Evolutionary conservation across 2,113 vertebrate species (phyloP).

Genomic region (Upupa epops): DNA sequence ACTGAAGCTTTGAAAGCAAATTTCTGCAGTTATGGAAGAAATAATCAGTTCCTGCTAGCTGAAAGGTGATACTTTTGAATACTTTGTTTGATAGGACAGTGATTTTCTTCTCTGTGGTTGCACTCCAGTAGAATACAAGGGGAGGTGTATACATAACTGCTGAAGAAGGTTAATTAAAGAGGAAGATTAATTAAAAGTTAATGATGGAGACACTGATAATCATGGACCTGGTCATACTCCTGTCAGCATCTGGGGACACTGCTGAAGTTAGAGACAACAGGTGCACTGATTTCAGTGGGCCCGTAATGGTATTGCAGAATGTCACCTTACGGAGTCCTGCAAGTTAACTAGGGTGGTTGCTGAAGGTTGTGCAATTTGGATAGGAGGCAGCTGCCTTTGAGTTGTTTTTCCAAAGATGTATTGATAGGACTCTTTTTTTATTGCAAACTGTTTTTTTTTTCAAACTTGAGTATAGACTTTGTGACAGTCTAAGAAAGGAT

Average conservation of each 20-base stretch:
- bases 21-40: neutral
- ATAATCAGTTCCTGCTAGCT: neutral
- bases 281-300: neutral
- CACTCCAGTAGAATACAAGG: neutral
- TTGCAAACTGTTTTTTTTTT: accelerated
- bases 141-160: neutral
- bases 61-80: neutral
- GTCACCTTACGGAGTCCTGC: neutral
- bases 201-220: accelerated
- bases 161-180: neutral
- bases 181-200: neutral
- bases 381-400: neutral
- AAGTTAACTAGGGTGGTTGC: neutral
- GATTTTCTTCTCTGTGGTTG: neutral
- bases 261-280: neutral
- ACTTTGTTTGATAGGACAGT: neutral
- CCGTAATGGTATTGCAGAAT: neutral
- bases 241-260: neutral
- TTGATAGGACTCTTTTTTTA: neutral
- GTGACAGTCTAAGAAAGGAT: neutral
- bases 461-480: neutral
- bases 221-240: neutral
- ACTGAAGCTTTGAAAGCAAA: neutral
- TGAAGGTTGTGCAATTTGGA: neutral
- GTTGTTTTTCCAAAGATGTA: neutral